Evolutionary conservation across 2,888 invertebrate species (phyloP), one percentile per base, ranked within the genome.

Genomic region (Apantesis nais): DNA sequence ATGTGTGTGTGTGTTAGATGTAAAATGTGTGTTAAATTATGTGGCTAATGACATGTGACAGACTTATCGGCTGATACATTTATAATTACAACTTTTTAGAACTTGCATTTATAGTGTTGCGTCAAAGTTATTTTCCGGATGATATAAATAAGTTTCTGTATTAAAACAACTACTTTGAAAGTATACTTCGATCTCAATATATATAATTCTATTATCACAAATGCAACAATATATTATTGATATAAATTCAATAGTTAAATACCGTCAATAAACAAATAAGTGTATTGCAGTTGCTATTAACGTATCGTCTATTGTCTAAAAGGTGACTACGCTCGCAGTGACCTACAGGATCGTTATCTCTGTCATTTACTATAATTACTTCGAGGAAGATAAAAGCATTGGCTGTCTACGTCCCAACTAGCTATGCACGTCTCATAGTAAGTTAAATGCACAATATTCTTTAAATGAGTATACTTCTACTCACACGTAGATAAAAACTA

Each of bases 271-370:
- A 61, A 74, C 52, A 44, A 44, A 44, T 63, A 72, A 2, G 14
- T 58, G 29, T 69, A 75, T 29, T 16, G 58, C 62, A 71, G 63
- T 70, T 48, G 63, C 67, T 22, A 67, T 77, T 67, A 68, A 39
- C 25, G 61, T 67, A 61, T 73, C 70, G 72, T 76, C 71, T 66
- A 69, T 62, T 62, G 73, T 76, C 63, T 22, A n/a, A 39, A 52
- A 69, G 63, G 37, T 58, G 29, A 58, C 58, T 29, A 29, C 7
- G 58, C 31, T 58, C 31, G 44, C 39, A n/a, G 29, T 74, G 81
- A 78, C 76, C 79, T 80, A 68, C 69, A 69, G 67, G 65, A 71
- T 71, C 66, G 68, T 79, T 82, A 82, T 82, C 82, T 76, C 60
- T 73, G 64, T 70, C 70, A 70, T 81, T 82, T 78, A 74, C 76